Base-by-base conservation (phyloP, 2,113 vertebrate genomes). In the Uropsilus gracilis region DNA sequence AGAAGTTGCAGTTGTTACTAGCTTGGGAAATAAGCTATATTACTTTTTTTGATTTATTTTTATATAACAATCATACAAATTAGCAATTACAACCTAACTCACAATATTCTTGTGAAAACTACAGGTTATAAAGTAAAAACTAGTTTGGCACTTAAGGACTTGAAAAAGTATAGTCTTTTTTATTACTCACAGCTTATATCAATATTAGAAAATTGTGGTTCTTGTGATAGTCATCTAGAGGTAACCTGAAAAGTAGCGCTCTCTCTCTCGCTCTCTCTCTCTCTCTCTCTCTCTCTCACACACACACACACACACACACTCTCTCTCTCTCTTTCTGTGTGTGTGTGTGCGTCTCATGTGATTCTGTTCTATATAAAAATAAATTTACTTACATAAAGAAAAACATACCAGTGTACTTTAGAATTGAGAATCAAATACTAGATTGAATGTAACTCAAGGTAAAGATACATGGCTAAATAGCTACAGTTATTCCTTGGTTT, bases 391-490 rank as follows among this genome's bases (percentile, higher is more conserved):
- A 89, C 77, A 59, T 55, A 93, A 92, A 78, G 11, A 2, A 89
- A 86, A 90, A 66, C 6, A 48, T 59, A 22, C 5, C 26, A 50
- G 28, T 3, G 71, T 50, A 86, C 81, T 86, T 86, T 81, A 87
- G 32, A 8, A n/a, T 75, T 84, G 5, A 48, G 30, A 14, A 46
- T 22, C 16, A 85, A 84, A 83, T 80, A 76, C 32, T 42, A 77
- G 66, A 84, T 24, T 80, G 16, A 90, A 30, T n/a, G 85, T 82
- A 83, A 53, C 32, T 5, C 2, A 8, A 77, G 28, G 9, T 12
- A 95, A 76, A 78, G 48, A 89, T 26, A 96, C 89, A 69, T 83
- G 26, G 84, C 39, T 11, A 42, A 50, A 59, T 82, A 68, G 2
- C 12, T 83, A 66, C 0, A 77, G 2, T 26, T 61, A 76, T 42